Evolutionary conservation across 2,888 invertebrate genomes (phyloP).

Genomic region (Cheilosia vernalis): DNA sequence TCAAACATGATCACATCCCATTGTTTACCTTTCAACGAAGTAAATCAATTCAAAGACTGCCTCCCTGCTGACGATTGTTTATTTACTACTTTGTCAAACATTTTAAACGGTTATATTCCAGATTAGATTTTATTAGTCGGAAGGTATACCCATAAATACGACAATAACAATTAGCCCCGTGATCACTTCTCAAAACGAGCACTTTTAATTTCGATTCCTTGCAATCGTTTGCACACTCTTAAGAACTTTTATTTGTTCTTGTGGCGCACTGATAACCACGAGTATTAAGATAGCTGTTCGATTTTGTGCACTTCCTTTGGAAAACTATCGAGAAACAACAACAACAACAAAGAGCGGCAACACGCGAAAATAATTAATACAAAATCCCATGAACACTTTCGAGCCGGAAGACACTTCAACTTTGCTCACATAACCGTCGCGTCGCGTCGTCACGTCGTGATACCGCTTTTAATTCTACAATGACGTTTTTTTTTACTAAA

Average conservation of each 20-base stretch:
- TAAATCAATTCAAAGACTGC: slow-evolving; percentile 27
- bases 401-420: neutral
- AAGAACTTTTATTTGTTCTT: neutral
- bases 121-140: neutral
- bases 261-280: neutral
- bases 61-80: neutral
- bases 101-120: slow-evolving; percentile 26
- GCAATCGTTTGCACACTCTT: neutral
- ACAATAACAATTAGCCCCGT: slow-evolving; percentile 1
- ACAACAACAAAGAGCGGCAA: neutral
- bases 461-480: neutral
- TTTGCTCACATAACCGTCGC: slow-evolving; percentile 15
- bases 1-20: neutral
- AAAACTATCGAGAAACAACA: no score
- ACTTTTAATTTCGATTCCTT: slow-evolving; percentile 16
- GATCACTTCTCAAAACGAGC: slow-evolving; percentile 4
- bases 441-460: neutral
- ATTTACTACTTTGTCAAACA: slow-evolving; percentile 9
- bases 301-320: neutral
- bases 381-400: slow-evolving; percentile 2
- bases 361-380: neutral
- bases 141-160: neutral
- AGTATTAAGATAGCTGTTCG: neutral
- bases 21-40: slow-evolving; percentile 20
- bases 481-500: neutral